These are phyloP conservation scores for Cyanoderma ruficeps DNA, from an alignment of 2,113 vertebrate genomes.

Conservation along the genomic window DNA sequence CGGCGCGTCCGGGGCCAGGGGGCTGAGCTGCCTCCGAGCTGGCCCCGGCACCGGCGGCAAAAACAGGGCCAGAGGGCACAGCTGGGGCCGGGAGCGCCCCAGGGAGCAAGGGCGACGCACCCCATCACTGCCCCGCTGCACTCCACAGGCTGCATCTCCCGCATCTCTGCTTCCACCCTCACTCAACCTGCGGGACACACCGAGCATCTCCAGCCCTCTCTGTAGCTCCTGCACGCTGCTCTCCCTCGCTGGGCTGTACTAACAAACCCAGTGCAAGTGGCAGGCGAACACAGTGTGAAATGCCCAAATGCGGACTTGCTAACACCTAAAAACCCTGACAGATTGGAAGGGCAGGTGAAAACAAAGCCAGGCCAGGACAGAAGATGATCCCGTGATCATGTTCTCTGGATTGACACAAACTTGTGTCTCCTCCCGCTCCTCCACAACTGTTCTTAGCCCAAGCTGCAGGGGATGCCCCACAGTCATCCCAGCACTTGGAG, in stretches of 20 bases:
- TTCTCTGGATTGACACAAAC: not conserved
- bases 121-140: not conserved
- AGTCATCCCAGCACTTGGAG: not conserved
- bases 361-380: not conserved
- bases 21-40: not conserved
- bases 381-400: too few relatives aligned
- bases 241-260: not conserved
- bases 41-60: not conserved
- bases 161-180: not conserved
- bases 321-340: not conserved
- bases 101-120: accelerated
- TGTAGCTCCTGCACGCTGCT: accelerated
- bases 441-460: not conserved
- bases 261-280: accelerated
- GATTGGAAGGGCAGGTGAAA: not conserved
- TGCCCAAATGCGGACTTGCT: not conserved
- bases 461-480: not conserved
- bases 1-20: not conserved
- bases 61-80: not conserved
- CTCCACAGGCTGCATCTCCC: not conserved
- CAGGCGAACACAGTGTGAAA: not conserved
- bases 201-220: not conserved
- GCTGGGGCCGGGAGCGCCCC: not conserved
- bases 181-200: accelerated
- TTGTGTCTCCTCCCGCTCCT: not conserved